A percentile compares a stretch with the other conserved stretches of the same genome.
Conservation (phyloP, 1,140 invertebrate species). For the Euura saliciscinereae region DNA sequence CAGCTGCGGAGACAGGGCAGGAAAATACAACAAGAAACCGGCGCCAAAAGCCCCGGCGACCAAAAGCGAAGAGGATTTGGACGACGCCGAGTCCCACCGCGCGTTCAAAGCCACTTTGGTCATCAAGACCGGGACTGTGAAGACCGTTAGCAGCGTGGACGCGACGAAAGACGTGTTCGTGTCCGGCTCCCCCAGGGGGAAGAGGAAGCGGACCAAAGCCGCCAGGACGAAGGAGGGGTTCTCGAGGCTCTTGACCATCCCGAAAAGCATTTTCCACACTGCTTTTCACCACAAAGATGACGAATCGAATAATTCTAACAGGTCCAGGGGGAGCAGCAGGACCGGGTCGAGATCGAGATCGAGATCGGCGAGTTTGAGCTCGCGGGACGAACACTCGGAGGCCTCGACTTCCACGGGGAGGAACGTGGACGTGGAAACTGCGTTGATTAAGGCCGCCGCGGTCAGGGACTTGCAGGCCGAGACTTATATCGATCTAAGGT, state of each 20-base stretch:
- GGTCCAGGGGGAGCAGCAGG: slow-evolving; percentile 23
- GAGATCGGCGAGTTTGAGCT: slow-evolving; percentile 42
- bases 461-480: slow-evolving; percentile 17
- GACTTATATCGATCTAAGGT: slow-evolving; percentile 26
- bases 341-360: slow-evolving; percentile 21
- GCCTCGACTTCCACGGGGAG: not conserved
- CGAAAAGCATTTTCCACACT: slow-evolving; percentile 49
- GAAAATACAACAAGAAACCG: slow-evolving; percentile 55
- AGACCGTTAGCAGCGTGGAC: slow-evolving; percentile 40
- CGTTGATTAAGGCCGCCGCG: not conserved
- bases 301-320: slow-evolving; percentile 20
- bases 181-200: slow-evolving; percentile 14
- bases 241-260: slow-evolving; percentile 49
- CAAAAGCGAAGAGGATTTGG: slow-evolving; percentile 24
- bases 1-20: slow-evolving; percentile 39
- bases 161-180: slow-evolving; percentile 36
- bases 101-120: slow-evolving; percentile 51
- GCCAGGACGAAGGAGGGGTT: slow-evolving; percentile 40
- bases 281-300: slow-evolving; percentile 48
- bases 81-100: slow-evolving; percentile 33
- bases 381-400: slow-evolving; percentile 21
- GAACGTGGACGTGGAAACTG: slow-evolving; percentile 1
- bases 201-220: slow-evolving; percentile 30
- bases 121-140: slow-evolving; percentile 51
- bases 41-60: slow-evolving; percentile 45